Conservation (phyloP, 2,888 invertebrate species). For the Ennomos quercinarius region DNA sequence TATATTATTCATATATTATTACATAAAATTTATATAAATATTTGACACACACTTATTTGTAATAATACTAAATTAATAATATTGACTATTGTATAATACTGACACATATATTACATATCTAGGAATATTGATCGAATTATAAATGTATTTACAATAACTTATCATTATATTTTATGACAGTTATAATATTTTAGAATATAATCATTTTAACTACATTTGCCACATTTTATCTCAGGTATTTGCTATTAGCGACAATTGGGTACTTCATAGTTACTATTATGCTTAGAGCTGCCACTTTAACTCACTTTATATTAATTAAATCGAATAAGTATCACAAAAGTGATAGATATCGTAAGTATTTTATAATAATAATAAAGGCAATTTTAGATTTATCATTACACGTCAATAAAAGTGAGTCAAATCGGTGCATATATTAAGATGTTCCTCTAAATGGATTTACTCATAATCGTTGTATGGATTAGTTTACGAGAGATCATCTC, state of each 20-base stretch:
- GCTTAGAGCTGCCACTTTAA: slow-evolving; percentile 47
- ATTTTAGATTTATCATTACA: slow-evolving; percentile 48
- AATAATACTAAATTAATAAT: slow-evolving; percentile 59
- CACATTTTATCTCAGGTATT: slow-evolving; percentile 47
- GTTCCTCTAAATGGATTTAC: slow-evolving; percentile 34
- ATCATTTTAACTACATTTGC: slow-evolving; percentile 62
- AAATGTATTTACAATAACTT: slow-evolving; percentile 70
- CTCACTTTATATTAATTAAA: slow-evolving; percentile 48
- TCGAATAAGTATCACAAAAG: slow-evolving; percentile 55
- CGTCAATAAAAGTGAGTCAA: slow-evolving; percentile 53
- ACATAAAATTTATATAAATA: slow-evolving; percentile 51
- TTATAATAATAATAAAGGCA: slow-evolving; percentile 53
- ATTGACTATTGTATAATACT: slow-evolving; percentile 56
- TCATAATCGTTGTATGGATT: slow-evolving; percentile 42
- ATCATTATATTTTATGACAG: slow-evolving; percentile 50
- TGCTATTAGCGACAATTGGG: slow-evolving; percentile 35
- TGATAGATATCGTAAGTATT: slow-evolving; percentile 49
- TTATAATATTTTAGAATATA: slow-evolving; percentile 74
- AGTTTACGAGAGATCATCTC: slow-evolving; percentile 30
- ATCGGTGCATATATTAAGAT: slow-evolving; percentile 37
- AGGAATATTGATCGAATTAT: slow-evolving; percentile 63
- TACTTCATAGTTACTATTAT: slow-evolving; percentile 33
- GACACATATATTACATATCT: slow-evolving; percentile 70
- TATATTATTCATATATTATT: slow-evolving; percentile 53
- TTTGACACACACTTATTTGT: slow-evolving; percentile 59